Evolutionary conservation across 2,797 vertebrate genomes (phyloP), one percentile per base, ranked within the genome.

Genomic region (Luscinia luscinia): DNA sequence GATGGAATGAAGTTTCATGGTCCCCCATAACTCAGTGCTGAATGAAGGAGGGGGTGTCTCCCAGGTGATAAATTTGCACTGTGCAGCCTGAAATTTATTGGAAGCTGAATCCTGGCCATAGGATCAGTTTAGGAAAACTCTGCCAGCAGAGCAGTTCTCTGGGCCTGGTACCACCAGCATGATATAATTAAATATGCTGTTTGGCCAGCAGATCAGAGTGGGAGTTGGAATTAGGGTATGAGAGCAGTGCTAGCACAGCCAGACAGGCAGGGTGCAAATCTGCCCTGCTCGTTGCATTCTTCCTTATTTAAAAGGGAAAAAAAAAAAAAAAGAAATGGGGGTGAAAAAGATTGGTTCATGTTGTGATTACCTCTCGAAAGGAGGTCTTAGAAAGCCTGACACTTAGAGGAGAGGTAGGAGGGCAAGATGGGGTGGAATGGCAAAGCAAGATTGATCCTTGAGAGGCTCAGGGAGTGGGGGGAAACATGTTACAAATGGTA

Each of bases 91-190:
- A 81, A 68, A 86, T 93, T 52, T 91, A 68, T 93, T 94, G 89
- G 64, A 84, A 86, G 49, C 68, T 43, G 70, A 91, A 76, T 90
- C n/a, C 30, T 91, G 58, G 62, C 83, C 52, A 19, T 18, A 24
- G 68, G 91, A 77, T 91, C 94, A 89, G 80, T 90, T 90, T 79
- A 82, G 94, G 80, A 77, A 93, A 97, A 72, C 0, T 19, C 57
- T 87, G 91, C 93, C 89, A 94, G 83, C 22, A 30, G 52, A 92
- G 64, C 45, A 32, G 83, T 64, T 94, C 63, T 79, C 77, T 94
- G 93, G 91, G 78, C 70, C 91, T 95, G 93, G 94, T 94, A 94
- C 83, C 83, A 94, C 95, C 93, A 95, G 93, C 59, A 16, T 46
- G 86, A 67, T 95, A 58, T 22, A 89, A 76, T 96, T 91, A 88